Percentiles rank a stretch among this genome's conserved stretches.
Evolutionary conservation across 37 sponge, comb jelly and placozoan species (phyloP).

Genomic region (Spongia lamella): DNA sequence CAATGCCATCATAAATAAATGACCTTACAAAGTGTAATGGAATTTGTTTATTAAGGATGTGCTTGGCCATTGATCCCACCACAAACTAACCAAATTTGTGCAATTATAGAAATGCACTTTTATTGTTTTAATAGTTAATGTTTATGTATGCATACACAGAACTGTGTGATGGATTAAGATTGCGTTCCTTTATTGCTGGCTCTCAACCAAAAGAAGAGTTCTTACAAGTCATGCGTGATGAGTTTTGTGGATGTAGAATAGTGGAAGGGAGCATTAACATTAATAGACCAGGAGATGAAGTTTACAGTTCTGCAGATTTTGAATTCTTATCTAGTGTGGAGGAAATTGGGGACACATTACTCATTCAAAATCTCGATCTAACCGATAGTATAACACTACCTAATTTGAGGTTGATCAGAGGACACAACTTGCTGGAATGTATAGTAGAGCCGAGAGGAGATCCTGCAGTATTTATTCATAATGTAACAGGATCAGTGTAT

Average conservation of each 20-base stretch:
- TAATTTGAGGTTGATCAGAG: constrained; percentile 55
- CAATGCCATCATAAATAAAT: too few relatives aligned
- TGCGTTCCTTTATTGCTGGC: constrained; percentile 7
- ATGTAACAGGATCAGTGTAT: constrained; percentile 11
- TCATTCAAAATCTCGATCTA: constrained; percentile 13
- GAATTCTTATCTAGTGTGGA: constrained; percentile 48
- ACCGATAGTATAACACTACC: constrained; percentile 49
- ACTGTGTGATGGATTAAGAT: not conserved
- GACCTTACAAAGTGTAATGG: too few relatives aligned
- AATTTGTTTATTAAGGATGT: too few relatives aligned
- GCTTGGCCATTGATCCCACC: too few relatives aligned
- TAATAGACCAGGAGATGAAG: not conserved
- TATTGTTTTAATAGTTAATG: too few relatives aligned
- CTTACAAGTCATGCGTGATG: constrained; percentile 22
- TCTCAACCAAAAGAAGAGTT: not conserved
- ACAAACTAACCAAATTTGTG: too few relatives aligned
- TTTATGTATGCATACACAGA: too few relatives aligned
- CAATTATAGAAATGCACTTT: too few relatives aligned
- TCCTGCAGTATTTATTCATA: constrained; percentile 12
- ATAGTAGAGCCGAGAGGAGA: not conserved
- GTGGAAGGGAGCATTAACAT: constrained; percentile 50
- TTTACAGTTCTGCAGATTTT: constrained; percentile 21
- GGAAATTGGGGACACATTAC: constrained; percentile 39
- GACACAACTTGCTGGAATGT: not conserved
- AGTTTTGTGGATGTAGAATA: constrained; percentile 65